Evolutionary conservation across 2,888 invertebrate genomes (phyloP).

Genomic region (Eupeodes luniger): DNA sequence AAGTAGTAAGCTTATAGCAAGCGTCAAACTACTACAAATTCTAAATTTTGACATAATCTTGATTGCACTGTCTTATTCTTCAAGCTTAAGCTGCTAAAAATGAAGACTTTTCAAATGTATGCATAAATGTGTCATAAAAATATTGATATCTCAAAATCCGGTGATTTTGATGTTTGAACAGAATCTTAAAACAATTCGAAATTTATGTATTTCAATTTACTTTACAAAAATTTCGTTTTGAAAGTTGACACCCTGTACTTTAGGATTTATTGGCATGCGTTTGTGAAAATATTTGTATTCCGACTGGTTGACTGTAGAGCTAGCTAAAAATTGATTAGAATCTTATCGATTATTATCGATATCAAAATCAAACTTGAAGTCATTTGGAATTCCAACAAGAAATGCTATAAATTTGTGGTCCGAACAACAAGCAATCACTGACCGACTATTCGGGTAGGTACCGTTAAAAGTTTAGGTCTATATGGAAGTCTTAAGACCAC

Average conservation of each 20-base stretch:
- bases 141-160: too few relatives aligned
- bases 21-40: too few relatives aligned
- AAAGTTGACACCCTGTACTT: neutral
- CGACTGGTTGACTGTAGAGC: neutral
- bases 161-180: too few relatives aligned
- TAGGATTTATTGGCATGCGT: neutral
- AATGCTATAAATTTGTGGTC: conserved; percentile 1
- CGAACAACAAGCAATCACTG: neutral
- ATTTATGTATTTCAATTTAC: too few relatives aligned
- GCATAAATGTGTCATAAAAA: too few relatives aligned
- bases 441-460: neutral
- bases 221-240: neutral
- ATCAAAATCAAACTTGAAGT: conserved; percentile 23
- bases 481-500: conserved; percentile 19
- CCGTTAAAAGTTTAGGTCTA: conserved; percentile 46
- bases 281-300: neutral
- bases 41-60: too few relatives aligned
- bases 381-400: conserved; percentile 32
- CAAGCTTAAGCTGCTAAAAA: too few relatives aligned
- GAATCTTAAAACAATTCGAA: too few relatives aligned
- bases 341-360: conserved; percentile 21
- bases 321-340: conserved; percentile 39
- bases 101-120: too few relatives aligned
- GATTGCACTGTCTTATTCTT: too few relatives aligned
- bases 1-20: too few relatives aligned